Percentiles rank a stretch among this genome's conserved stretches.
These are phyloP conservation scores for Oxytorus armatus DNA, from an alignment of 2,888 invertebrate species.

Conservation along the genomic window DNA sequence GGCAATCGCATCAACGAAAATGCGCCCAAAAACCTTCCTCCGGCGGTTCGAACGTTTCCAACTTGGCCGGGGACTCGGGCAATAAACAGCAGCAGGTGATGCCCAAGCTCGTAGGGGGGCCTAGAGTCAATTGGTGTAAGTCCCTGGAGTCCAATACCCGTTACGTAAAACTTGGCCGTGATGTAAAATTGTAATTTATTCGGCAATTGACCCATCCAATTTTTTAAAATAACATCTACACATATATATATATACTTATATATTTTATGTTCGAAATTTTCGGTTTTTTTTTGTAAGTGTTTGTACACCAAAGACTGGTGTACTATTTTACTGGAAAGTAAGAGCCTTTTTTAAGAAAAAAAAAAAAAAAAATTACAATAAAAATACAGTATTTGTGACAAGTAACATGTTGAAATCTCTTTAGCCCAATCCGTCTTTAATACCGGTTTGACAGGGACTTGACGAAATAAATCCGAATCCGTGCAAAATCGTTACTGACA, in stretches of 20 bases:
- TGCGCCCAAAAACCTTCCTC: conserved; percentile 85
- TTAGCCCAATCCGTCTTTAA: conserved; percentile 34
- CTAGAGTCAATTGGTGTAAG: conserved; percentile 69
- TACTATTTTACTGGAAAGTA: conserved; percentile 21
- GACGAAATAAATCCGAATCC: conserved; percentile 16
- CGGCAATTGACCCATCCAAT: conserved; percentile 3
- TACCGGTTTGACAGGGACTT: conserved; percentile 17
- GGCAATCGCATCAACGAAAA: conserved; percentile 90
- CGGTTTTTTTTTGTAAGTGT: conserved; percentile 31
- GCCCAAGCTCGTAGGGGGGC: conserved; percentile 70
- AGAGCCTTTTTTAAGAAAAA: conserved; percentile 28
- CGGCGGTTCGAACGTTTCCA: conserved; percentile 69
- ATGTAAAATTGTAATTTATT: conserved; percentile 53
- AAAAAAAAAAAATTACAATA: conserved; percentile 34
- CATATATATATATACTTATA: conserved; percentile 17
- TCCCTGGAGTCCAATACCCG: conserved; percentile 58
- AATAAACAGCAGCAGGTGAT: conserved; percentile 64
- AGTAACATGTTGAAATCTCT: conserved; percentile 30
- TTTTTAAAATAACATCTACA: conserved; percentile 6
- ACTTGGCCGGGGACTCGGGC: conserved; percentile 35
- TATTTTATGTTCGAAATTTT: conserved; percentile 37
- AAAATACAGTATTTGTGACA: conserved; percentile 54
- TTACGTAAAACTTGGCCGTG: conserved; percentile 38
- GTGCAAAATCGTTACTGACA: conserved; percentile 13
- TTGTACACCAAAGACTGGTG: conserved; percentile 22